Evolutionary conservation across 2,797 vertebrate species (phyloP).

Genomic region (Apodemus agrarius): DNA sequence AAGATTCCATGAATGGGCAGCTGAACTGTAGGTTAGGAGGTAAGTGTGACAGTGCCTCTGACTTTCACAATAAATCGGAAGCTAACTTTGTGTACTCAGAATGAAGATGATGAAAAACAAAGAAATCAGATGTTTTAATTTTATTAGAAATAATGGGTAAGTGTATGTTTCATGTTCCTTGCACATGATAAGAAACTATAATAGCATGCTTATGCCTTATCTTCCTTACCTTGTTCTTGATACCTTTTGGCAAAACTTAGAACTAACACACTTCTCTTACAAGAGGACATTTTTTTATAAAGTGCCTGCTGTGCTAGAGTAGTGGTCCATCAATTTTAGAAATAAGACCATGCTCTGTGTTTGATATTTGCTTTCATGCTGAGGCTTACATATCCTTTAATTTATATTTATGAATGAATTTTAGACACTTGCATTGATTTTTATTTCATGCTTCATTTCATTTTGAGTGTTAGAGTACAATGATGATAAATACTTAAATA

Average conservation of each 20-base stretch:
- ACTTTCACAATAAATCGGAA: background rate
- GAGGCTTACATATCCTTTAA: background rate
- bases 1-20: rapidly evolving
- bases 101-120: background rate
- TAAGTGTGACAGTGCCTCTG: background rate
- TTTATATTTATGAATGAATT: slow-evolving; percentile 30
- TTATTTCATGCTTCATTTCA: slow-evolving; percentile 36
- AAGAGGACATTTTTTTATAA: background rate
- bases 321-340: background rate
- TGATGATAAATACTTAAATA: slow-evolving; percentile 17
- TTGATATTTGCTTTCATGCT: background rate
- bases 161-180: background rate
- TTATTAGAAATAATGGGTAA: background rate
- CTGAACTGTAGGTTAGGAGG: background rate
- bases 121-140: background rate
- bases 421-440: slow-evolving; percentile 31
- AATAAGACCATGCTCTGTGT: background rate
- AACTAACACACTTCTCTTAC: background rate
- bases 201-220: background rate
- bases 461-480: background rate
- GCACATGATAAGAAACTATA: background rate
- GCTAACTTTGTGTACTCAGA: background rate
- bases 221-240: background rate
- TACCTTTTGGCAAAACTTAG: background rate
- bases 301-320: background rate